Base-by-base conservation (phyloP, 2,113 vertebrate genomes). In the Parus major region DNA sequence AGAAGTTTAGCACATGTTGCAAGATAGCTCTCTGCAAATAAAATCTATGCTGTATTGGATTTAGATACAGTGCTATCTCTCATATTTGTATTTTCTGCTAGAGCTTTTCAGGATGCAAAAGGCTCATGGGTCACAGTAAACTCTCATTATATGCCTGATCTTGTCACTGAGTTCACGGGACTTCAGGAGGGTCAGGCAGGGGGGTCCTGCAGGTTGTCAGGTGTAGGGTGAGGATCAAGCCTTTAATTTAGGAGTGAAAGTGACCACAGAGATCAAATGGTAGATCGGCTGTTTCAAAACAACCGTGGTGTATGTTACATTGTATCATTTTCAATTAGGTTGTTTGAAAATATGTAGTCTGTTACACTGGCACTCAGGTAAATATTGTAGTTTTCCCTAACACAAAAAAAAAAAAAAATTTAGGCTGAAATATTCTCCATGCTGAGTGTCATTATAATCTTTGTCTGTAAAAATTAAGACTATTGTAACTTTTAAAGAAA, bases 231-330 rank as follows among this genome's bases (percentile, higher is more conserved):
- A 15, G 9, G 17, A 7, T 82, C 49, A 7, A 66, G 44, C 29
- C 47, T 55, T n/a, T 4, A 35, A n/a, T 2, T 63, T 46, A 7
- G 0, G 8, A 29, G 6, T 39, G 5, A 44, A 33, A 57, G 36
- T 36, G 33, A 44, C 12, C 7, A 10, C 19, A 16, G 50, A 22
- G 23, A 13, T 49, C 25, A 15, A 47, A 53, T 21, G 29, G 52
- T 35, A 68, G 44, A 7, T 9, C 7, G 28, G 15, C 13, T 35
- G 21, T n/a, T 75, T 69, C n/a, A 29, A 35, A 41, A 7, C 4
- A 47, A 25, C 10, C 2, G 0, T 11, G 31, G 12, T 20, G 2
- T 2, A 0, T 52, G 7, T 46, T 57, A 9, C 20, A 2, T 25
- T 41, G 65, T 33, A 31, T 68, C 3, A 0, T 10, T 29, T 35